A percentile compares a stretch with the other conserved stretches of the same genome.
Conservation (phyloP, 1,140 invertebrate genomes). For the Araneus ventricosus region DNA sequence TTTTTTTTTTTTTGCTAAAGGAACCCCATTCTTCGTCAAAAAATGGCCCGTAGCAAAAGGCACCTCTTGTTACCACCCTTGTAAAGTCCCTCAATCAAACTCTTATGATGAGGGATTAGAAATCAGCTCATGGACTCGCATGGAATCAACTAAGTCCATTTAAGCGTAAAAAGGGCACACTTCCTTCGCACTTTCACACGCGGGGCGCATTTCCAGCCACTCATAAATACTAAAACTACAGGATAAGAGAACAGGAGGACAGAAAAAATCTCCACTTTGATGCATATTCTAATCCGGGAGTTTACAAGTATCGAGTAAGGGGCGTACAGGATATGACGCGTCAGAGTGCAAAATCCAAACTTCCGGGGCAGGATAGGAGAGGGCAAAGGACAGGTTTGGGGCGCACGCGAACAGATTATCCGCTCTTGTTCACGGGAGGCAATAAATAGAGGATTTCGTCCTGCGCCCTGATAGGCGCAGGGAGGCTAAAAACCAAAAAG, state of each 20-base stretch:
- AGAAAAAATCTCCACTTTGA: slow-evolving; percentile 25
- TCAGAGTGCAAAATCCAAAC: slow-evolving; percentile 70
- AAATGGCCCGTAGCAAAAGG: background rate
- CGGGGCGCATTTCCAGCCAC: background rate
- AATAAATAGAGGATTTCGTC: slow-evolving; percentile 69
- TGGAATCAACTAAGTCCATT: slow-evolving; percentile 21
- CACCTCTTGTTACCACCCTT: background rate
- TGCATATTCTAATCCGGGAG: slow-evolving; percentile 69
- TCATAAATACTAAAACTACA: slow-evolving; percentile 17
- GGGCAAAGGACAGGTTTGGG: slow-evolving; percentile 47
- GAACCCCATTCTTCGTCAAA: background rate
- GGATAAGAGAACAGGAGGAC: background rate
- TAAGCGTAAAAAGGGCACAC: slow-evolving; percentile 18
- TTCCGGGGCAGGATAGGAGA: slow-evolving; percentile 38
- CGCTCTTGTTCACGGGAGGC: slow-evolving; percentile 62
- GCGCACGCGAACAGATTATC: slow-evolving; percentile 52
- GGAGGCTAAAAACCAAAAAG: background rate
- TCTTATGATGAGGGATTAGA: slow-evolving; percentile 1
- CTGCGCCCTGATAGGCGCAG: background rate
- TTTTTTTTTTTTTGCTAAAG: background rate
- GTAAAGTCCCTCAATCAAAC: background rate
- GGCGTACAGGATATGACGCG: slow-evolving; percentile 59
- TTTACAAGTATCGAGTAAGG: slow-evolving; percentile 54
- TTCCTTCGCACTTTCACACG: slow-evolving; percentile 25
- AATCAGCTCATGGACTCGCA: background rate